Evolutionary conservation across 2,113 vertebrate species (phyloP), one percentile per base, ranked within the genome.

Genomic region (Morone chrysops): DNA sequence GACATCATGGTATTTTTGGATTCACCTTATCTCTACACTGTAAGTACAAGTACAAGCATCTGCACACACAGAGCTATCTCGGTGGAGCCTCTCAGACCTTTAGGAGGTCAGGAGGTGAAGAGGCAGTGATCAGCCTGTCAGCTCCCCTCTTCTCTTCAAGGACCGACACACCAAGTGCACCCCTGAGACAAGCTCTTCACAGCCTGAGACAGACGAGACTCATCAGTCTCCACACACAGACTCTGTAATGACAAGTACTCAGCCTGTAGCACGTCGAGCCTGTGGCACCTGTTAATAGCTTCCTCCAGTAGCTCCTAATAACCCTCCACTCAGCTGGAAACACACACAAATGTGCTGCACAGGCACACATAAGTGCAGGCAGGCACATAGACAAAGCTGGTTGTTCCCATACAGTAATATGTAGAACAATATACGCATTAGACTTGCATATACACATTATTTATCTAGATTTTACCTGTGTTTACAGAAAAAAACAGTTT

Each of bases 111-210:
- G 22, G 53, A 83, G 81, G 74, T 85, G 72, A 92, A 83, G 87
- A 79, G 81, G 71, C 50, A 71, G 38, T 53, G 69, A 92, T 91
- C 70, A 76, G 38, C 22, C 77, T 85, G 84, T 88, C 89, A 92
- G 53, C 75, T 87, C 60, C 48, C 40, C 75, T 86, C 83, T 65
- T 57, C 72, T 56, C 68, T 62, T 50, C 66, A 69, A 87, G 60
- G 22, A 45, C 51, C 51, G 20, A 67, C 72, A 50, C 61, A 62
- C 25, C 68, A 71, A 83, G 79, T 83, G 77, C 53, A 20, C 74
- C 70, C 78, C 67, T 16, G 48, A 78, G 66, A 71, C 74, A 12
- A 16, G 77, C 40, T 62, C 20, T 63, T 70, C 22, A 31, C 53
- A 22, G 76, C 61, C 56, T 6, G 5, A n/a, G 22, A 59, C 63